These are phyloP conservation scores for Torymus auratus DNA, from an alignment of 2,888 invertebrate genomes.

Conservation along the genomic window DNA sequence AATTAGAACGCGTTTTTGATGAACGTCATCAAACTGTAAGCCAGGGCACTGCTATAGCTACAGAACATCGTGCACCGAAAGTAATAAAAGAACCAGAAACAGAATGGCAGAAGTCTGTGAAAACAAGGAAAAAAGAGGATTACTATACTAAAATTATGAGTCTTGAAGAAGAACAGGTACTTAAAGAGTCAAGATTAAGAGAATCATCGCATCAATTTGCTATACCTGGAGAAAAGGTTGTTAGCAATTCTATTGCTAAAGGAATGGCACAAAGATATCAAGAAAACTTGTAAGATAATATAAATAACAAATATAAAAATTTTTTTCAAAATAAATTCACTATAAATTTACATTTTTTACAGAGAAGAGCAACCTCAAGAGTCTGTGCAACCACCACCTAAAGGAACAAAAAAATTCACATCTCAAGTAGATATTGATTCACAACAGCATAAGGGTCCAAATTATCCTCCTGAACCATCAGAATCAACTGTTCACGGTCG, in stretches of 20 bases:
- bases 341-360: slow-evolving; percentile 50
- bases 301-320: not conserved
- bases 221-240: slow-evolving; percentile 89
- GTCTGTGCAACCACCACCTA: slow-evolving; percentile 70
- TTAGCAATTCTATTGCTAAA: slow-evolving; percentile 85
- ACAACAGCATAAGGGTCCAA: slow-evolving; percentile 78
- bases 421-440: slow-evolving; percentile 76
- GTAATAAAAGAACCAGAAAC: slow-evolving; percentile 84
- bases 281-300: slow-evolving; percentile 87
- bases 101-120: slow-evolving; percentile 91
- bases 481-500: slow-evolving; percentile 93
- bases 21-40: slow-evolving; percentile 86
- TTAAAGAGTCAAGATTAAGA: slow-evolving; percentile 88
- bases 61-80: slow-evolving; percentile 81
- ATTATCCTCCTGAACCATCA: slow-evolving; percentile 84
- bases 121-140: slow-evolving; percentile 88
- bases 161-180: slow-evolving; percentile 89
- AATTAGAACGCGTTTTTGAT: slow-evolving; percentile 92
- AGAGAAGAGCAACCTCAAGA: slow-evolving; percentile 82
- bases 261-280: slow-evolving; percentile 94
- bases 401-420: slow-evolving; percentile 73
- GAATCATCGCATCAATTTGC: slow-evolving; percentile 89
- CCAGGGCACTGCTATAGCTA: slow-evolving; percentile 81
- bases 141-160: slow-evolving; percentile 90
- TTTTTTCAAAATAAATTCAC: slow-evolving; percentile 18